Evolutionary conservation across 2,888 invertebrate species (phyloP), one percentile per base, ranked within the genome.

Genomic region (Smittia sp.): DNA sequence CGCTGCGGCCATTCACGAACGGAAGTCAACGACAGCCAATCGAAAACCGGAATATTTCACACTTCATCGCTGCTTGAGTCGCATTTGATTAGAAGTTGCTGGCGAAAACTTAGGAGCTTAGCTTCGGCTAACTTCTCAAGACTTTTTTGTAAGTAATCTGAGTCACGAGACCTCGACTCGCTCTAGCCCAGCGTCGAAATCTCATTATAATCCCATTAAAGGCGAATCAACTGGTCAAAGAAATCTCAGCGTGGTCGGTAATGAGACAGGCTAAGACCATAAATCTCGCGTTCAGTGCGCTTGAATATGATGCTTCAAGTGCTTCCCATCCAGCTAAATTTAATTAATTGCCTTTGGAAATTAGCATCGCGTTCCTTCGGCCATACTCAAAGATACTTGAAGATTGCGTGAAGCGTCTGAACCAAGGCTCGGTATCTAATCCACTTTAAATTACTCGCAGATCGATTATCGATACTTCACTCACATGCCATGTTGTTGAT

Each of bases 1-100:
- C n/a, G 46, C 46, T 6, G 6, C 11, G 15, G 18, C 54, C 54
- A n/a, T 63, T 25, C 25, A 13, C 1, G n/a, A 67, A 67, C 67
- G 67, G 67, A 67, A 67, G 67, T 67, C 67, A 65, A 27, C 9
- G 58, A 22, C 58, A 58, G n/a, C 18, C 13, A 58, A 7, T 58
- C 7, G 9, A 58, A 58, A 58, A 58, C 58, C 58, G 6, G 58
- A 58, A 18, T 46, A n/a, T 58, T 58, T 20, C 9, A 58, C 18
- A 9, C 22, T 58, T 58, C 58, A 22, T 58, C 46, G n/a, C 3
- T 32, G 3, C 32, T 32, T 3, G 2, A 6, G 46, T 46, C 46
- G n/a, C 4, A 46, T 46, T 11, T 15, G 46, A 11, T 46, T 46
- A n/a, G 46, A 11, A 32, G 32, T 32, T 32, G 32, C 32, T n/a